Base-by-base conservation (phyloP, 2,888 invertebrate genomes). In the Galeopsomyia nigrocyanea region DNA sequence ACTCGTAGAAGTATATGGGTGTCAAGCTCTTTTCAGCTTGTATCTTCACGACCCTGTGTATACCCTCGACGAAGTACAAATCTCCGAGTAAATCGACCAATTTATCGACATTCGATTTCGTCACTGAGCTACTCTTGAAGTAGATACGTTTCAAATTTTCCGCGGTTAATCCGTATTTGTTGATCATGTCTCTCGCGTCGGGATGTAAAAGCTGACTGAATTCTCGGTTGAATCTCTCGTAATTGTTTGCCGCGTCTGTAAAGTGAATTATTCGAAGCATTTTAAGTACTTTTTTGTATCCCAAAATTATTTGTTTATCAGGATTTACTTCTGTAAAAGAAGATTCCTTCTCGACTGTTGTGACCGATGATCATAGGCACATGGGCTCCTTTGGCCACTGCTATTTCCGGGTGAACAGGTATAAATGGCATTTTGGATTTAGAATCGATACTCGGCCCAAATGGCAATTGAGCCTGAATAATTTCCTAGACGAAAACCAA, bases 381-480 rank as follows among this genome's bases (percentile, higher is more conserved):
- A 49, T 77, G 73, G n/a, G 78, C 66, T 0, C 78, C 79, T 0
- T 14, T 9, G 9, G 65, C 51, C 5, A 62, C 56, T 2, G 76
- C 68, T 22, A 50, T 46, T 0, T 21, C 10, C 6, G 74, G 69
- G 16, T 76, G 68, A n/a, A 77, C 57, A 0, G 80, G 72, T 3
- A 83, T 26, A 47, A 82, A 80, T 9, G 82, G 81, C 68, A 78
- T 78, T 31, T 76, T 71, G 0, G 81, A 80, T 71, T 75, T 77
- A 13, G 26, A 22, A 57, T 83, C 83, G 7, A 77, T 3, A 16
- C 71, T 61, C 0, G 82, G 82, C 9, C 7, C n/a, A 47, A 82
- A 82, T 0, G 47, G 9, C 53, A 71, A 69, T 13, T 68, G 49
- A 1, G 63, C 10, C 22, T 53, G 61, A 39, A 39, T 39, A 39